Base-by-base conservation (phyloP, 2,113 vertebrate species). In the Callipepla squamata region DNA sequence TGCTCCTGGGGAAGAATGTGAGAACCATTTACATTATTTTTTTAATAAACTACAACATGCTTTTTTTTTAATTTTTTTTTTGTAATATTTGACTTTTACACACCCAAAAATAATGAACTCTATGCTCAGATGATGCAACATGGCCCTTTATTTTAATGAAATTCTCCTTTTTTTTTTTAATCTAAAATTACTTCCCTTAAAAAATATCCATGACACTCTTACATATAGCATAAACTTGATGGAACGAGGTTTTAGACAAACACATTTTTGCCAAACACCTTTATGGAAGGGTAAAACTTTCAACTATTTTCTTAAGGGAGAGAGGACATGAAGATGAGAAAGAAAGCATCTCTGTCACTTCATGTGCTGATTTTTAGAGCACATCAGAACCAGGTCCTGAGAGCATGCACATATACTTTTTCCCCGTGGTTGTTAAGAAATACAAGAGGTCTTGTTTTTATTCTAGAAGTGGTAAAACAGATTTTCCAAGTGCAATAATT, bases 341-440 rank as follows among this genome's bases (percentile, higher is more conserved):
- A 69, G 40, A 44, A 68, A 62, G 17, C 13, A 9, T 13, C 9
- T 74, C 50, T 62, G 9, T 59, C 44, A 28, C 44, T 30, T 7
- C 0, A 1, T 0, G 0, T 23, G 18, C 11, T 1, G 0, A 14
- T 11, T 36, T 7, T 16, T 12, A 51, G 59, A 22, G 44, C 36
- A 32, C 45, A 66, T 15, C 42, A 69, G 45, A 51, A 45, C 32
- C 25, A 23, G 21, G 18, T 66, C 32, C 26, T 23, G 18, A 22
- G 7, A 32, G 50, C 25, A 63, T 3, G 63, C 5, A 25, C 6
- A n/a, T 44, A 28, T 8, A 48, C 13, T 11, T 16, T 36, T 44
- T 14, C 38, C 16, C 21, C 21, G 4, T 6, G 15, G 51, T 77
- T 91, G 45, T 26, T 32, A 83, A 77, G 28, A 74, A 9, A 62